A percentile compares a stretch with the other conserved stretches of the same genome.
Evolutionary conservation across 1,140 invertebrate species (phyloP).

Genomic region (Eueides isabella): DNA sequence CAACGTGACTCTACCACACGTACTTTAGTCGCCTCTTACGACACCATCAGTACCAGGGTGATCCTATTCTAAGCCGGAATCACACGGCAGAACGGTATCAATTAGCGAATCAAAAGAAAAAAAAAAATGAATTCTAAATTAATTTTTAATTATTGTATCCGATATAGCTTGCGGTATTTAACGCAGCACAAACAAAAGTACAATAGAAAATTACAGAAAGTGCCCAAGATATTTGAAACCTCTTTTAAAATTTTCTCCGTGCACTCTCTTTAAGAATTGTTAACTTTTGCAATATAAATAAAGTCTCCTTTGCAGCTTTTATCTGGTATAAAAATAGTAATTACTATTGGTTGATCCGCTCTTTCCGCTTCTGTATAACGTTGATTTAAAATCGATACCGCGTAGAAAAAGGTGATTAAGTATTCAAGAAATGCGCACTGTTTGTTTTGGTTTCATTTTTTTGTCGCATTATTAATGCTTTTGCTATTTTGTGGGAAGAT

Average conservation of each 20-base stretch:
- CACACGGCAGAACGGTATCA: no score
- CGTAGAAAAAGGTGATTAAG: neutral
- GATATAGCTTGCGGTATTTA: neutral
- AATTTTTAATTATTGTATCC: no score
- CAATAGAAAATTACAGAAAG: neutral
- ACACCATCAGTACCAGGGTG: no score
- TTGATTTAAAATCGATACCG: conserved; percentile 4
- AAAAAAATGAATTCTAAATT: no score
- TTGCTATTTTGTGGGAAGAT: neutral
- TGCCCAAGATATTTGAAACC: neutral
- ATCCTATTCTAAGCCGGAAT: no score
- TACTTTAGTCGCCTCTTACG: no score
- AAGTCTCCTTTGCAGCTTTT: conserved; percentile 26
- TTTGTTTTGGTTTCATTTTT: neutral
- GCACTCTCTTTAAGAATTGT: conserved; percentile 33
- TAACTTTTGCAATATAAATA: conserved; percentile 32
- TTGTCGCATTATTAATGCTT: no score
- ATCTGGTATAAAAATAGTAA: conserved; percentile 32
- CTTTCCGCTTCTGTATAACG: conserved; percentile 6
- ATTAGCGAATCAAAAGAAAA: no score
- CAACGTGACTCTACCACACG: no score
- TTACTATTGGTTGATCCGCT: conserved; percentile 24
- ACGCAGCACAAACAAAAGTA: conserved; percentile 28
- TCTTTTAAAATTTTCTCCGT: no score
- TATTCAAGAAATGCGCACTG: neutral